Conservation (phyloP, 2,113 vertebrate genomes). For the Callipepla californica region DNA sequence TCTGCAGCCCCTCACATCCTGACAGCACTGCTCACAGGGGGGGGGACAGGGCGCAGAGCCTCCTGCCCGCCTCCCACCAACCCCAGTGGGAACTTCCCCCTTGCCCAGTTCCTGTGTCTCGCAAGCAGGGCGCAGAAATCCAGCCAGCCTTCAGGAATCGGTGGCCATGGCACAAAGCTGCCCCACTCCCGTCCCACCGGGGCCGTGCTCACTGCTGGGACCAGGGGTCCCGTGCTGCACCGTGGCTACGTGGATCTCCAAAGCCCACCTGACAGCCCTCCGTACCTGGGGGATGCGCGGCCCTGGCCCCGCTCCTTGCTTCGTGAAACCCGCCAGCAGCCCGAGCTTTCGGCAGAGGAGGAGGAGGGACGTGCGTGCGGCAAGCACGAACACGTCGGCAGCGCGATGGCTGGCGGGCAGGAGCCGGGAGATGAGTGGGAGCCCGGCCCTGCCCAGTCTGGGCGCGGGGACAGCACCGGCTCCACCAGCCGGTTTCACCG, state of each 20-base stretch:
- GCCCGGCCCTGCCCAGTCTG: conserved; percentile 45
- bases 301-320: not conserved
- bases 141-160: not conserved
- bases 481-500: conserved; percentile 1
- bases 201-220: fast-evolving
- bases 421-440: conserved; percentile 51
- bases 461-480: not conserved
- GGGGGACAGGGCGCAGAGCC: fast-evolving
- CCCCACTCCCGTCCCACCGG: fast-evolving
- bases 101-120: fast-evolving
- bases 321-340: not conserved
- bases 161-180: fast-evolving
- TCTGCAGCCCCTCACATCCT: not conserved
- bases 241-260: fast-evolving
- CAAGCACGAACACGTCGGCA: not conserved
- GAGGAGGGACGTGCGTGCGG: not conserved
- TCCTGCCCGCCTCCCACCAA: fast-evolving
- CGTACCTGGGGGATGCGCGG: conserved; percentile 29
- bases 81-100: fast-evolving
- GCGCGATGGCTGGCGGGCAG: conserved; percentile 5
- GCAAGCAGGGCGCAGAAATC: fast-evolving
- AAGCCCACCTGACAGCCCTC: fast-evolving
- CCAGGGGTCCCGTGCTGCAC: not conserved
- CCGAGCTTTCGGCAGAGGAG: not conserved
- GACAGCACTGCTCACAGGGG: not conserved